phyloP scores from a whole-genome alignment of 2,797 vertebrate species.

The Dallia pectoralis region DNA sequence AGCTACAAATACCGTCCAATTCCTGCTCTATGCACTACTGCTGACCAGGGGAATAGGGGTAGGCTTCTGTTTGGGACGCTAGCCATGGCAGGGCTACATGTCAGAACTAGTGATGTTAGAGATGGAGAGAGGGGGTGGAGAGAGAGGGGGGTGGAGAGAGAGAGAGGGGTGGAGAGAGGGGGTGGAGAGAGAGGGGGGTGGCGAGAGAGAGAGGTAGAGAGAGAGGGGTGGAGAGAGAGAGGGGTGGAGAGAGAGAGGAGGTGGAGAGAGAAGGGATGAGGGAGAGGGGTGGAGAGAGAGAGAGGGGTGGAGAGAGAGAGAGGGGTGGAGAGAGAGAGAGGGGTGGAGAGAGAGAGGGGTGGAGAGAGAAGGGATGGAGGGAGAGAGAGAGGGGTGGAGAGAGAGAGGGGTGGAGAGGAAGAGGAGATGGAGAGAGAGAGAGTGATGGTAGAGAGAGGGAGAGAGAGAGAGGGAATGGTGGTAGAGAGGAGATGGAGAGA shows the following conservation, averaged over 20 bases:
- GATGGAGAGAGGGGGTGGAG: background rate
- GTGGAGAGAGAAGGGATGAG: no score
- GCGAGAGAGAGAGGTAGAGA: background rate
- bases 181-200: background rate
- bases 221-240: slow-evolving; percentile 6
- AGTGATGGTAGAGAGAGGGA: background rate
- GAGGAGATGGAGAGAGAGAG: slow-evolving; percentile 1
- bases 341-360: slow-evolving; percentile 20
- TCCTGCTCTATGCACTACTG: no score
- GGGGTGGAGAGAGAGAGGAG: no score
- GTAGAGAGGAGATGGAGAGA: background rate
- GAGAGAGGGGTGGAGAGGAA: background rate
- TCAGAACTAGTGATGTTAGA: background rate
- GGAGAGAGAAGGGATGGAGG: slow-evolving; percentile 4
- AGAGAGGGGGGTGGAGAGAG: background rate
- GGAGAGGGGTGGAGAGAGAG: slow-evolving; percentile 6
- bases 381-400: slow-evolving; percentile 1
- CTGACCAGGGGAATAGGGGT: no score
- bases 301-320: slow-evolving; percentile 5
- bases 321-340: slow-evolving; percentile 12
- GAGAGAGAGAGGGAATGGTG: slow-evolving; percentile 16
- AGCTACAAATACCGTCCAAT: background rate
- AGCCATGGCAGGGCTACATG: background rate
- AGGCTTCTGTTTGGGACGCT: no score
- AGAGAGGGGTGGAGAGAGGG: background rate